Evolutionary conservation across 2,888 invertebrate genomes (phyloP), one percentile per base, ranked within the genome.

Genomic region (Brenthis hecate): DNA sequence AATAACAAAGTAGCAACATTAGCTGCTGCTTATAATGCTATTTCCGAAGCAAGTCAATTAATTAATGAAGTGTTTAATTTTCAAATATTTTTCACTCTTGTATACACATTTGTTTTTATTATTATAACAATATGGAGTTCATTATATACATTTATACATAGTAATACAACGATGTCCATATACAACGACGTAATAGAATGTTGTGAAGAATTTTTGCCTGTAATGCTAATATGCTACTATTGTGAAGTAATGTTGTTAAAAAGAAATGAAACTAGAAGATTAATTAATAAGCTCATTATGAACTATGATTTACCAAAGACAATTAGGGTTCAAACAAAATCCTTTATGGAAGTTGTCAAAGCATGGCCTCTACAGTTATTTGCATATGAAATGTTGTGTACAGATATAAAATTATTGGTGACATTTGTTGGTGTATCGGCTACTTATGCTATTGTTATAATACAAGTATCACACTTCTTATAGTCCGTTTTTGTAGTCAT

Each of bases 341-440:
- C 84, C 5, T 89, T 90, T 63, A 84, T 87, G 80, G 84, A 87
- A 56, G 67, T 88, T 5, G 81, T 86, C n/a, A 84, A 88, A 50
- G 82, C 85, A 0, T 89, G 87, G 86, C 80, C 85, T 2, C 69
- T 78, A 61, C 50, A 69, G n/a, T 66, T 80, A 13, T 60, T 57
- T 11, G 68, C 67, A 8, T 89, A 85, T 66, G 85, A 88, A 69
- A 85, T 91, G 86, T 86, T 89, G 71, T 81, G 84, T 4, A 80
- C 89, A 4, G 86, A 90, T 72, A 82, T 88, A 16, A 85, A 84
- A 1, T 72, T 91, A 3, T 81, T 89, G 76, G 75, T 89, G 6
- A 88, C 86, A 60, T 89, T 88, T 69, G 81, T 89, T 47, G 87
- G 87, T 72, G 83, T 88, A 13, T 84, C 86, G 23, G 87, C 89